Conservation (phyloP, 2,113 vertebrate genomes). For the Rostratula benghalensis region DNA sequence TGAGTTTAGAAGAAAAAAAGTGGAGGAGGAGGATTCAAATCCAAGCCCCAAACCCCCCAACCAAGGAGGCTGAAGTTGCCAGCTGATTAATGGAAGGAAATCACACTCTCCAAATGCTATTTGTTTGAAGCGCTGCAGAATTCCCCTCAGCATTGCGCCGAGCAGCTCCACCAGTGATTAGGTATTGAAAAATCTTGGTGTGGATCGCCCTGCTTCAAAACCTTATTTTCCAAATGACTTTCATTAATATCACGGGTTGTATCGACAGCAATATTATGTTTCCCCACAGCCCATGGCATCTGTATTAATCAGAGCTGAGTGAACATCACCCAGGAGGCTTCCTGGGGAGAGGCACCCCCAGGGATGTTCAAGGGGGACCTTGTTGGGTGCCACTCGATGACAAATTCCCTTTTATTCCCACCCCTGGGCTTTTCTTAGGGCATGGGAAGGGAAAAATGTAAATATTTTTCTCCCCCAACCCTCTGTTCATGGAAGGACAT, state of each 20-base stretch:
- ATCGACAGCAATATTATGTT: background rate
- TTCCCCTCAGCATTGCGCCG: background rate
- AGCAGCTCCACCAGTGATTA: background rate
- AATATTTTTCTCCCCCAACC: background rate
- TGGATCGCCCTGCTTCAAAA: background rate
- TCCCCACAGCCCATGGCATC: background rate
- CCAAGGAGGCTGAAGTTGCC: background rate
- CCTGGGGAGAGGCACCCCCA: background rate
- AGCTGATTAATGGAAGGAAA: conserved; percentile 20
- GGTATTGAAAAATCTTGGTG: background rate
- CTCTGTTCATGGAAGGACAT: fast-evolving
- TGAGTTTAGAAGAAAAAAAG: background rate
- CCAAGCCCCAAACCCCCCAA: background rate
- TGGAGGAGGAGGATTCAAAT: background rate
- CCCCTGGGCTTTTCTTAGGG: background rate
- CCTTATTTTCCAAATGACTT: conserved; percentile 23
- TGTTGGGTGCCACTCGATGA: background rate
- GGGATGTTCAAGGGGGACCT: background rate
- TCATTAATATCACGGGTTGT: background rate
- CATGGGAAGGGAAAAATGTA: fast-evolving
- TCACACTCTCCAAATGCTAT: background rate
- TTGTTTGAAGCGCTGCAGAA: background rate
- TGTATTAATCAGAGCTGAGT: background rate
- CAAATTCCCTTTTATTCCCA: background rate
- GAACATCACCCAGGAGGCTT: background rate